These are phyloP conservation scores for Stigmatopora argus DNA, from an alignment of 2,113 vertebrate genomes.

Conservation along the genomic window DNA sequence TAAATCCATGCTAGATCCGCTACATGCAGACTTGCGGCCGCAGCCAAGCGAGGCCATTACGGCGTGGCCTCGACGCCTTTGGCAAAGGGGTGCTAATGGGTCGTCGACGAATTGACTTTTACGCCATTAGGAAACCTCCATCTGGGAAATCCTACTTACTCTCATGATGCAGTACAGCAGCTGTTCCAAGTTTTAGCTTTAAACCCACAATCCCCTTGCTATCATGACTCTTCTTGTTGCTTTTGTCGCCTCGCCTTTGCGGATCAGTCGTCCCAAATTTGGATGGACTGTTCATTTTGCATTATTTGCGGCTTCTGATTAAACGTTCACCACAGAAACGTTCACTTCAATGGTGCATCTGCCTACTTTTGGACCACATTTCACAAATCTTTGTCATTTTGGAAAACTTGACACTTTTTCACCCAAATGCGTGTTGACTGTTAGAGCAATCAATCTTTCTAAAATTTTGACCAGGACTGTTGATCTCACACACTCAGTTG, in stretches of 20 bases:
- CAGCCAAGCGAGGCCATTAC: slow-evolving; percentile 52
- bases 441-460: too few species aligned
- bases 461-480: too few species aligned
- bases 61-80: slow-evolving; percentile 29
- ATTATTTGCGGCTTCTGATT: too few species aligned
- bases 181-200: slow-evolving; percentile 52
- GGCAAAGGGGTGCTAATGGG: slow-evolving; percentile 53
- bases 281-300: not conserved
- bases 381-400: too few species aligned
- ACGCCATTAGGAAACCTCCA: slow-evolving; percentile 65
- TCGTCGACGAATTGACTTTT: slow-evolving; percentile 54
- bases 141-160: slow-evolving; percentile 59
- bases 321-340: not conserved
- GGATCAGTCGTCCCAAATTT: slow-evolving; percentile 25
- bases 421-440: too few species aligned
- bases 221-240: slow-evolving; percentile 21
- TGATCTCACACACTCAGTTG: too few species aligned
- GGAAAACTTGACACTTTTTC: too few species aligned
- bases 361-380: too few species aligned
- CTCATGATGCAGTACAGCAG: slow-evolving; percentile 33
- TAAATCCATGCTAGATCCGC: slow-evolving; percentile 66
- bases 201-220: slow-evolving; percentile 45
- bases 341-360: too few species aligned
- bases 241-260: not conserved
- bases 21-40: slow-evolving; percentile 47